Base-by-base conservation (phyloP, 2,113 vertebrate genomes). In the Rostratula benghalensis region DNA sequence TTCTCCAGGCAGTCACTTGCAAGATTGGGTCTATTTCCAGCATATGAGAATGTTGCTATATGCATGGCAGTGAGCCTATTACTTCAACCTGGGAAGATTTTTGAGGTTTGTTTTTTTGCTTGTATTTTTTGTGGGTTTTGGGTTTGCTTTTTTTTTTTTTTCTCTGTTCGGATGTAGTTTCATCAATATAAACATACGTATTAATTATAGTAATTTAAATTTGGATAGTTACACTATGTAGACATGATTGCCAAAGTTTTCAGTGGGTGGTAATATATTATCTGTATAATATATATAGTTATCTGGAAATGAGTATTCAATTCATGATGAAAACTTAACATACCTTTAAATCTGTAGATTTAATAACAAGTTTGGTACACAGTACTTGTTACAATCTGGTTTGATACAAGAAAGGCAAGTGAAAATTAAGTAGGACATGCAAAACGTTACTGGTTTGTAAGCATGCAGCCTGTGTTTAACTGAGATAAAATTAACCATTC, bases 141-240 rank as follows among this genome's bases (percentile, higher is more conserved):
- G 45, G 45, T 45, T 45, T 45, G 16, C 17, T 46, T 11, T 39
- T 56, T 23, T 31, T 31, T 20, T 24, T 48, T 22, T 13, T 10
- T 13, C 10, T 18, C 19, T 70, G 28, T 17, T 93, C 33, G 4
- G 13, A 12, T 90, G 37, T 8, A 70, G 25, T 43, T 84, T 86
- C 75, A 53, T 70, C n/a, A 50, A 14, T 92, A 24, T 50, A 83
- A 64, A 14, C 86, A 3, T 53, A 46, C 65, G 3, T 69, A 50
- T 70, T 88, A 74, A 88, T 80, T 90, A 69, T 27, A 89, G 68
- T 71, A 30, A 83, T 90, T 97, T 53, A 69, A 27, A 65, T 74
- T 57, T 63, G 25, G n/a, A 13, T 86, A 84, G 24, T 31, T 74
- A 15, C 3, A 33, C 11, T 88, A 3, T 27, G 15, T 53, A 70